Percentiles rank a stretch among this genome's conserved stretches.
Evolutionary conservation across 1,140 invertebrate genomes (phyloP).

Genomic region (Cyclargus thomasi): DNA sequence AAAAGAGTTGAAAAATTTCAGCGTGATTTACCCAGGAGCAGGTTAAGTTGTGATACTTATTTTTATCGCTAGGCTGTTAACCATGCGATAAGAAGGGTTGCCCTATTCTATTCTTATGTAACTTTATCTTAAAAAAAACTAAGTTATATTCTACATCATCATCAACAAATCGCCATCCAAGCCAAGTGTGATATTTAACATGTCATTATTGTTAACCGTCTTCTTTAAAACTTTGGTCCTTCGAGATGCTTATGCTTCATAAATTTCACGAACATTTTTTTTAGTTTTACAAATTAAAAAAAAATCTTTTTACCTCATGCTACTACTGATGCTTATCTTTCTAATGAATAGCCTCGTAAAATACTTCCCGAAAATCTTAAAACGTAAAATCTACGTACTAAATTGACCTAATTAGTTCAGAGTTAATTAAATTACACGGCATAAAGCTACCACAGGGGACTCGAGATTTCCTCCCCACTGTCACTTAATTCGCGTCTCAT

Average conservation of each 20-base stretch:
- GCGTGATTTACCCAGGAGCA: neutral
- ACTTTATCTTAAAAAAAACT: too few relatives aligned
- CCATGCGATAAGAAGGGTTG: neutral
- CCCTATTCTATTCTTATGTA: neutral
- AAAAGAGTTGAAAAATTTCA: neutral
- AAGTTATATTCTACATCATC: too few relatives aligned
- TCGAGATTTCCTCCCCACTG: conserved; percentile 19
- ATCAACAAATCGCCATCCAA: too few relatives aligned
- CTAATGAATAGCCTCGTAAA: conserved; percentile 3
- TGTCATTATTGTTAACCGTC: too few relatives aligned
- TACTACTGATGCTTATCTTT: neutral
- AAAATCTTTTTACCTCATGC: neutral
- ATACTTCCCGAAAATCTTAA: conserved; percentile 8
- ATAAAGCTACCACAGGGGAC: conserved; percentile 24
- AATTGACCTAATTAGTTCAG: conserved; percentile 21
- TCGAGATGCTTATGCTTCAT: too few relatives aligned
- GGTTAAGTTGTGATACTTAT: neutral
- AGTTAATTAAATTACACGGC: conserved; percentile 22
- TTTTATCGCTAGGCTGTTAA: neutral
- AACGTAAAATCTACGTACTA: conserved; percentile 5
- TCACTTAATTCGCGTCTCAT: conserved; percentile 20
- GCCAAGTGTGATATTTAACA: too few relatives aligned
- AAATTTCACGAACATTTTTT: too few relatives aligned
- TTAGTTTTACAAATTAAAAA: too few relatives aligned
- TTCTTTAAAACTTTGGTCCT: too few relatives aligned